A percentile compares a stretch with the other conserved stretches of the same genome.
These are phyloP conservation scores for Bombus fervidus DNA, from an alignment of 1,140 invertebrate species.

Conservation along the genomic window DNA sequence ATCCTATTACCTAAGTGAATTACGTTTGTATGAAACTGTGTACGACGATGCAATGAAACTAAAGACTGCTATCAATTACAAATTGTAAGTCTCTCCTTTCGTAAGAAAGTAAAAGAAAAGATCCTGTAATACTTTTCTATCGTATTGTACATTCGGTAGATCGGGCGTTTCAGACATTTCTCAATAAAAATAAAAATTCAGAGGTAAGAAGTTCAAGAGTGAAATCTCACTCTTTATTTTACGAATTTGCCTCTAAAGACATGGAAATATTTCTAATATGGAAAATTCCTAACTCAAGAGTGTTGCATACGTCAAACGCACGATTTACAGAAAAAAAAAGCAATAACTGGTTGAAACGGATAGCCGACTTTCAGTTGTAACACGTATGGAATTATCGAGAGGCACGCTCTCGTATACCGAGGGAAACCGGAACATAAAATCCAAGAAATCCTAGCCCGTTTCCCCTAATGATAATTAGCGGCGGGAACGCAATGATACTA, in stretches of 20 bases:
- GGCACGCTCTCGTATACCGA: background rate
- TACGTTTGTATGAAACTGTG: no score
- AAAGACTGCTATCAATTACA: no score
- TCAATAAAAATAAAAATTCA: background rate
- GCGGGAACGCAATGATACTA: background rate
- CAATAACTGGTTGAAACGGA: constrained; percentile 1
- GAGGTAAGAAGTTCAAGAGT: background rate
- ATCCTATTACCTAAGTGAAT: no score
- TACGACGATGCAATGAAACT: no score
- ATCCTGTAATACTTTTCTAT: no score
- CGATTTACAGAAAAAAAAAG: background rate
- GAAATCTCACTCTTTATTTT: background rate
- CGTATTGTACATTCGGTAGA: no score
- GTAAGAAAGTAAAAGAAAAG: no score
- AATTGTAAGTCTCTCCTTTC: no score
- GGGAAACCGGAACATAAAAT: background rate
- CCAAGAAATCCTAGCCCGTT: background rate
- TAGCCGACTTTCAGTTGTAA: background rate
- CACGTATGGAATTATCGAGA: background rate
- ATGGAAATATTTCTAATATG: background rate
- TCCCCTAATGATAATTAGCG: background rate
- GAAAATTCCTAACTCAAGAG: background rate
- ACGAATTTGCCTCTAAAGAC: background rate
- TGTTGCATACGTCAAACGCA: background rate
- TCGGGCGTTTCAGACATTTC: no score